Conservation (phyloP, 2,113 vertebrate species). For the Machaerirhynchus nigripectus region DNA sequence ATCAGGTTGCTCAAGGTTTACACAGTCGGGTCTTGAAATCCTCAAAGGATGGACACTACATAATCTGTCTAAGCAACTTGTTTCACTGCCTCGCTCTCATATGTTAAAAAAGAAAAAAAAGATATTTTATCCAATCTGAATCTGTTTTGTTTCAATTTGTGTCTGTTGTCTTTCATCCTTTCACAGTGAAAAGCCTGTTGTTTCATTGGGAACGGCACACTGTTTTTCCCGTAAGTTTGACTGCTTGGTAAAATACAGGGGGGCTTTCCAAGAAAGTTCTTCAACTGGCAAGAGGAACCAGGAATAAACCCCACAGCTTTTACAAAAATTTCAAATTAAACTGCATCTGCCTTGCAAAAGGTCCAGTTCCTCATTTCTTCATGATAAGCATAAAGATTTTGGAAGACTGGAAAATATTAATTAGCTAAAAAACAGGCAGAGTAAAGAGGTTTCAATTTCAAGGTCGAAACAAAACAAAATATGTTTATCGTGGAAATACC, state of each 20-base stretch:
- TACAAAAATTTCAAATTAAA: neutral
- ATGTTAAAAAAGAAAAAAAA: neutral
- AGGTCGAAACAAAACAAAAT: neutral
- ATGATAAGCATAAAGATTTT: neutral
- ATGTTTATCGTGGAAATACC: neutral
- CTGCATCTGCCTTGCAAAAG: neutral
- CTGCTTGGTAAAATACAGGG: neutral
- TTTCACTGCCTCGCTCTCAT: neutral
- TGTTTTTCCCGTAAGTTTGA: neutral
- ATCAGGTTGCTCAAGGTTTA: neutral
- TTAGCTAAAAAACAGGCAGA: neutral
- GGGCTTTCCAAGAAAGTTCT: neutral
- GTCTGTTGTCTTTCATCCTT: neutral
- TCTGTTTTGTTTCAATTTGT: neutral
- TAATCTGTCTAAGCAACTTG: neutral
- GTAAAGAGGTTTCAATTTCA: neutral
- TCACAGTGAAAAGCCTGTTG: neutral
- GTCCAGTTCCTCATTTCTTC: neutral
- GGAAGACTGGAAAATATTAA: neutral
- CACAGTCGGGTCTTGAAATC: neutral
- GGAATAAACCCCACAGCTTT: neutral
- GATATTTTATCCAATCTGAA: neutral
- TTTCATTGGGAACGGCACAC: neutral
- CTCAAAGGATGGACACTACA: neutral
- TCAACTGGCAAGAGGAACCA: neutral